Base-by-base conservation (phyloP, 2,113 vertebrate genomes). In the Galeopterus variegatus region DNA sequence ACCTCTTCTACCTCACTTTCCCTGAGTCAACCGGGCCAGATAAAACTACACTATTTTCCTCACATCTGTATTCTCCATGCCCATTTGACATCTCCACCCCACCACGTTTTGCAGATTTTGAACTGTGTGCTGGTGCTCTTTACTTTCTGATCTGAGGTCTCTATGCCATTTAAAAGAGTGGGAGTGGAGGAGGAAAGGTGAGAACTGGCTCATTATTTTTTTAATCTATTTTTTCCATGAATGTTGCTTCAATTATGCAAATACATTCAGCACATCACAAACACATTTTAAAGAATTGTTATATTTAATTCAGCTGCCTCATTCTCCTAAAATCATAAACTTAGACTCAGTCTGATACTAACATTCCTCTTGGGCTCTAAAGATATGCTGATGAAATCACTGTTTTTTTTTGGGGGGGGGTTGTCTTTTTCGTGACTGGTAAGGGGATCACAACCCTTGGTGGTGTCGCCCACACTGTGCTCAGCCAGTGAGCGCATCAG, bases 241-340 rank as follows among this genome's bases (percentile, higher is more conserved):
- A 84, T 80, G 75, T 76, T 76, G 41, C 28, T 60, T 85, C 14
- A 23, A 33, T 82, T 75, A 84, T 52, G 92, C 41, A 95, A 54
- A 80, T 86, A 54, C 28, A 81, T 28, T 21, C 45, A 88, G 17
- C 41, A 31, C 82, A 45, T 85, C 45, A 36, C 31, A 17, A 80
- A 77, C 70, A 52, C n/a, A 31, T 65, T 70, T 84, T 73, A 52
- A 84, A n/a, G n/a, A 72, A 92, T 45, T 94, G 65, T 76, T 23
- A 17, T 93, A n/a, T 89, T 94, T 79, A 17, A 60, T 36, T 95
- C 50, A 65, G 58, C 31, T 77, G 12, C 64, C 58, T 93, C 33
- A 64, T 60, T 93, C 56, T 91, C 77, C 72, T 93, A n/a, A 94
- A 94, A 95, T 54, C 58, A 45, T 60, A 58, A 80, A 64, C 52